Percentiles rank a stretch among this genome's conserved stretches.
Conservation (phyloP, 2,888 invertebrate genomes). For the Scrobipalpa atriplicella region DNA sequence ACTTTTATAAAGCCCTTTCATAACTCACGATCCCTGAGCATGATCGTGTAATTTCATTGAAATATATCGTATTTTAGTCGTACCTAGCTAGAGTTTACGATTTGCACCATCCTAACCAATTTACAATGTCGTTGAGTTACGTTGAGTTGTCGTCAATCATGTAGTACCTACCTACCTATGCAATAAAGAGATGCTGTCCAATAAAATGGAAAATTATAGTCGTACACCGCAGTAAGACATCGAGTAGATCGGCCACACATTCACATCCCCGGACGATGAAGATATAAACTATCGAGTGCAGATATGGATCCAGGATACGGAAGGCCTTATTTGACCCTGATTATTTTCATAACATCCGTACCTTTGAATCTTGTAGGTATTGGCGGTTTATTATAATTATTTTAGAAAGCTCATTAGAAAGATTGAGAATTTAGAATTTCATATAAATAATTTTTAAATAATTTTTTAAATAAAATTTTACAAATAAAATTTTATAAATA, state of each 20-base stretch:
- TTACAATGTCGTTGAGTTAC: constrained; percentile 49
- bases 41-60: neutral
- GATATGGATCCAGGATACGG: neutral
- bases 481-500: too few relatives aligned
- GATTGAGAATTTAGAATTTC: too few relatives aligned
- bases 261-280: constrained; percentile 67
- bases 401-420: too few relatives aligned
- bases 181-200: constrained; percentile 43
- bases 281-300: constrained; percentile 69
- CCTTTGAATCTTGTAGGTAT: too few relatives aligned
- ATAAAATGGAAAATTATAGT: constrained; percentile 76
- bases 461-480: too few relatives aligned
- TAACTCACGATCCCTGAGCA: too few relatives aligned
- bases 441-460: too few relatives aligned
- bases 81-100: neutral
- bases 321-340: neutral
- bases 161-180: neutral
- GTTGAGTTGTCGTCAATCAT: constrained; percentile 29
- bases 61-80: neutral
- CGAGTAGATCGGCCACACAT: constrained; percentile 54
- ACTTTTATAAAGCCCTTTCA: too few relatives aligned
- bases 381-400: too few relatives aligned
- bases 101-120: constrained; percentile 48
- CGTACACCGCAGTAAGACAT: constrained; percentile 68
- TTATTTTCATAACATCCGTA: neutral